These are phyloP conservation scores for Drosophila ficusphila DNA, from an alignment of 1,140 invertebrate genomes.

Conservation along the genomic window DNA sequence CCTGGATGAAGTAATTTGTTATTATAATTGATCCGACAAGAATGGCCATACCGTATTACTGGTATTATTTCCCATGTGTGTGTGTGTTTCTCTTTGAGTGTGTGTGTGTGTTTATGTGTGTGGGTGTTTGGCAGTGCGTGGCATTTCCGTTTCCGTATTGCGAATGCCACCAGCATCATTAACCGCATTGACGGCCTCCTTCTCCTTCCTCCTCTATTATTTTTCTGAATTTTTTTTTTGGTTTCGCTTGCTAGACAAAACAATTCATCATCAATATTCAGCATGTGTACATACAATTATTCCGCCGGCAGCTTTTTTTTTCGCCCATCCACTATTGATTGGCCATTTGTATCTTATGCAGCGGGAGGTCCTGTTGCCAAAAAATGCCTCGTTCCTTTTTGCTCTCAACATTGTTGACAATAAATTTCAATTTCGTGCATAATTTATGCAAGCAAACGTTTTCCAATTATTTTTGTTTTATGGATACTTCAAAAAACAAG, in stretches of 20 bases:
- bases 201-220: constrained; percentile 2
- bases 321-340: constrained; percentile 43
- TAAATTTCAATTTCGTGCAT: constrained; percentile 57
- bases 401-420: constrained; percentile 34
- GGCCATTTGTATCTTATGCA: constrained; percentile 26
- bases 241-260: constrained; percentile 26
- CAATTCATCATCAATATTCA: constrained; percentile 68
- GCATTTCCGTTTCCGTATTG: constrained; percentile 48
- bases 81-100: not conserved
- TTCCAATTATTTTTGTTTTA: constrained; percentile 53
- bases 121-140: constrained; percentile 12
- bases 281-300: constrained; percentile 73
- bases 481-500: constrained; percentile 3
- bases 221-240: constrained; percentile 5
- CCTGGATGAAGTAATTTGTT: constrained; percentile 63
- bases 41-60: constrained; percentile 18
- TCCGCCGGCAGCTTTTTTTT: constrained; percentile 12
- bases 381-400: not conserved
- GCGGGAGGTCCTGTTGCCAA: not conserved
- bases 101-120: constrained; percentile 12
- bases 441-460: constrained; percentile 54
- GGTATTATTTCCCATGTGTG: constrained; percentile 6
- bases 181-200: constrained; percentile 48
- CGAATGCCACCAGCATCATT: constrained; percentile 50
- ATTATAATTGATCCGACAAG: constrained; percentile 69